Conservation (phyloP, 2,888 invertebrate genomes). For the Acanthoscelides obtectus region DNA sequence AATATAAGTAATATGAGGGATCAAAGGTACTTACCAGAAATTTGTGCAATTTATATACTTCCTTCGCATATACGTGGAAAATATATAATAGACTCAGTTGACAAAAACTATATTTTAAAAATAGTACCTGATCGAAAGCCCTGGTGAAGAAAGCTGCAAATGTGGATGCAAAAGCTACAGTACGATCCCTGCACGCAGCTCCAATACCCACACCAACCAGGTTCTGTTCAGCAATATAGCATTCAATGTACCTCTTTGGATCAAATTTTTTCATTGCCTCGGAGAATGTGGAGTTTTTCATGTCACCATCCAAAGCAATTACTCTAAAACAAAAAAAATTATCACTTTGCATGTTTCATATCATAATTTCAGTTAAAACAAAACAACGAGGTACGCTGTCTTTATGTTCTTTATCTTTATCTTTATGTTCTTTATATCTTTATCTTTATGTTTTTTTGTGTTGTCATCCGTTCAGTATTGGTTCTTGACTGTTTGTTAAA, state of each 20-base stretch:
- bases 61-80: no score
- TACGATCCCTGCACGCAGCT: constrained; percentile 86
- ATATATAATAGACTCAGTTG: neutral
- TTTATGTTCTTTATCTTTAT: no score
- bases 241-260: constrained; percentile 81
- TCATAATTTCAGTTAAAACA: no score
- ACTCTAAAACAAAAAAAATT: constrained; percentile 55
- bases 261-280: constrained; percentile 77
- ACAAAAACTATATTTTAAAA: constrained; percentile 5
- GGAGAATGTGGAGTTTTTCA: constrained; percentile 97
- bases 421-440: no score
- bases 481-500: no score
- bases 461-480: no score
- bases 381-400: no score
- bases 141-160: constrained; percentile 97
- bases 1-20: no score
- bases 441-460: no score
- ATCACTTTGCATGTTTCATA: no score
- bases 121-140: constrained; percentile 83
- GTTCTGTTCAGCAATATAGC: constrained; percentile 99
- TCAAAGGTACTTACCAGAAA: no score
- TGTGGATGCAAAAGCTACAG: constrained; percentile 90
- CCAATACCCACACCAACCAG: constrained; percentile 94
- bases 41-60: no score
- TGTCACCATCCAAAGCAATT: constrained; percentile 93